Conservation (phyloP, 1,140 invertebrate species). For the Aphelenchoides fujianensis region DNA sequence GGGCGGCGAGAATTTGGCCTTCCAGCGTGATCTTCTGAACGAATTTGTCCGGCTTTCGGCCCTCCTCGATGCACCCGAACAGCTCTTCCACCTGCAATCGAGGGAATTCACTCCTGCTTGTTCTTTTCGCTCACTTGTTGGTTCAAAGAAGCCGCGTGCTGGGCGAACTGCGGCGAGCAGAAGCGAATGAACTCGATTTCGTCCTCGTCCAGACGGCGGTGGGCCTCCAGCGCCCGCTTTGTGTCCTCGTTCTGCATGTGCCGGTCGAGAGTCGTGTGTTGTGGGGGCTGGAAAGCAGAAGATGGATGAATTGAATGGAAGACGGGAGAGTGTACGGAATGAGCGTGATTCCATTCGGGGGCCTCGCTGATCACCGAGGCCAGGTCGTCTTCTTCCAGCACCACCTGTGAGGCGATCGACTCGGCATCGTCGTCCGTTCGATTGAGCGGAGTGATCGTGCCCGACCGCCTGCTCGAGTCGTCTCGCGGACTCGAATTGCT, state of each 20-base stretch:
- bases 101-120: too few relatives aligned
- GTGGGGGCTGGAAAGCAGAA: background rate
- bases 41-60: slow-evolving; percentile 28
- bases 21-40: slow-evolving; percentile 28
- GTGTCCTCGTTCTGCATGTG: background rate
- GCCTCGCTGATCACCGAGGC: slow-evolving; percentile 37
- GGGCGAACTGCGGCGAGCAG: slow-evolving; percentile 28
- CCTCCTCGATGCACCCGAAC: slow-evolving; percentile 29
- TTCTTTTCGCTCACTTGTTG: background rate
- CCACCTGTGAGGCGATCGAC: slow-evolving; percentile 12
- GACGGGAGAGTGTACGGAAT: too few relatives aligned
- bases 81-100: slow-evolving; percentile 30
- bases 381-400: slow-evolving; percentile 46
- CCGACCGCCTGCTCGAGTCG: background rate
- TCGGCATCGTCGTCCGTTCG: slow-evolving; percentile 10
- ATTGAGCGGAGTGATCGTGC: background rate
- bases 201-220: slow-evolving; percentile 20
- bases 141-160: slow-evolving; percentile 20
- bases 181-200: slow-evolving; percentile 35
- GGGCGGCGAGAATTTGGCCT: slow-evolving; percentile 5
- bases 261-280: background rate
- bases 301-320: too few relatives aligned
- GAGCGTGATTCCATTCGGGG: slow-evolving; percentile 18
- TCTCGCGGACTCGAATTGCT: slow-evolving; percentile 27
- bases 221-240: background rate